Evolutionary conservation across 2,797 vertebrate genomes (phyloP), one percentile per base, ranked within the genome.

Genomic region (Megalops cyprinoides): DNA sequence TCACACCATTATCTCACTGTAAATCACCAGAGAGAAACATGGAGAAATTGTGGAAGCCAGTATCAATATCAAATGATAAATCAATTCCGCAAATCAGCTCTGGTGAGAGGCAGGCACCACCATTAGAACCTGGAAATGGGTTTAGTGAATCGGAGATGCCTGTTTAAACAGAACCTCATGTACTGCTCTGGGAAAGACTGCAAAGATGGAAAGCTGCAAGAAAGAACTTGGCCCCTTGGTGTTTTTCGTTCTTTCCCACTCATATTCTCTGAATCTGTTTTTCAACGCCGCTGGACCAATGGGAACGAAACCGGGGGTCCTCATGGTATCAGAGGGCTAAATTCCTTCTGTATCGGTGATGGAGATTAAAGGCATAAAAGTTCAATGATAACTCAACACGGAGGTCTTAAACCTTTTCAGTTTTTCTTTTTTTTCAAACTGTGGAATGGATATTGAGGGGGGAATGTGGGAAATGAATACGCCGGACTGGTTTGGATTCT

Each of bases 381-480:
- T 23, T n/a, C 20, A 71, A 44, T 12, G 67, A 20, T 23, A 8
- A 9, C 67, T n/a, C 0, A 2, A 44, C 42, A 44, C 2, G 18
- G 15, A 34, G 4, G 34, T 4, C 8, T 69, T 18, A 69, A 42
- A 9, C 14, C 20, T 65, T 65, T 65, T 65, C 28, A 12, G 28
- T 65, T 1, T 10, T 31, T 34, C 60, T 65, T 44, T 55, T 49
- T n/a, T 15, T 10, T 15, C 20, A 76, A 69, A 79, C 28, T 25
- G 67, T 78, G 80, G 69, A 82, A 78, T 81, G 48, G 62, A 69
- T 53, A 39, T 77, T 58, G 37, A n/a, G 10, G 23, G 51, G 60
- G 76, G 80, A 79, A 78, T 75, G 55, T 20, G 28, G 53, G 55
- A 81, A 83, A 84, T 55, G 28, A 67, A 85, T 79, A 76, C 77